Evolutionary conservation across 2,888 invertebrate genomes (phyloP).

Genomic region (Thyatira batis): DNA sequence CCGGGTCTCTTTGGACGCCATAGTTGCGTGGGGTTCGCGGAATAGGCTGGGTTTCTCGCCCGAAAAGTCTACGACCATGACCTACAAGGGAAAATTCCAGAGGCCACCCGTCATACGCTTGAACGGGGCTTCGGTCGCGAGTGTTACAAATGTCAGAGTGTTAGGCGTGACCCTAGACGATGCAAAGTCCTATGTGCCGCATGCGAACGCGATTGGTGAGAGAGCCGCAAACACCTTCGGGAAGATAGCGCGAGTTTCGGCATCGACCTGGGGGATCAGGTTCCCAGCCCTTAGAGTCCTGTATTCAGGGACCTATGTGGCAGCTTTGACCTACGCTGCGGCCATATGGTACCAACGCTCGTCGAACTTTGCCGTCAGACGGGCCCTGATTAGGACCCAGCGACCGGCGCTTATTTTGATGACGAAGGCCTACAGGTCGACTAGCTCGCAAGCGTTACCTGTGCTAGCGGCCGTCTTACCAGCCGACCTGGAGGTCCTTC

Average conservation of each 20-base stretch:
- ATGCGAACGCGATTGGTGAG: slow-evolving; percentile 19
- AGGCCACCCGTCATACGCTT: slow-evolving; percentile 6
- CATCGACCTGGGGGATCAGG: slow-evolving; percentile 28
- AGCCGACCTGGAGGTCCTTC: slow-evolving; percentile 17
- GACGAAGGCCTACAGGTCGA: slow-evolving; percentile 14
- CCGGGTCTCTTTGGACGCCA: neutral
- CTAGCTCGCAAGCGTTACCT: slow-evolving; percentile 4
- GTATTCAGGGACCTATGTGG: slow-evolving; percentile 9
- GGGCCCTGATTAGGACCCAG: neutral
- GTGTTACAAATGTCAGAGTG: slow-evolving; percentile 3
- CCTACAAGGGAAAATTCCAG: slow-evolving; percentile 11
- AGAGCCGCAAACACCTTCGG: slow-evolving; percentile 21
- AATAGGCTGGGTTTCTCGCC: slow-evolving; percentile 26
- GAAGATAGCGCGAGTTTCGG: slow-evolving; percentile 28
- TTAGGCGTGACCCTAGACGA: slow-evolving; percentile 23
- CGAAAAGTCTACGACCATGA: slow-evolving; percentile 19
- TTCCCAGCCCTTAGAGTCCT: slow-evolving; percentile 21
- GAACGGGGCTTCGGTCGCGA: slow-evolving; percentile 2
- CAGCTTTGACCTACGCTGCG: slow-evolving; percentile 16
- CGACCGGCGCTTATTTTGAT: slow-evolving; percentile 8
- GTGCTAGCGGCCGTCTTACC: slow-evolving; percentile 18
- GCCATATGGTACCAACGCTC: slow-evolving; percentile 17
- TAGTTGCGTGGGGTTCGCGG: slow-evolving; percentile 14
- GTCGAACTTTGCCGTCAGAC: slow-evolving; percentile 11
- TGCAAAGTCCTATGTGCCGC: slow-evolving; percentile 6